Evolutionary conservation across 2,888 invertebrate genomes (phyloP), one percentile per base, ranked within the genome.

Genomic region (Ectemnius lituratus): DNA sequence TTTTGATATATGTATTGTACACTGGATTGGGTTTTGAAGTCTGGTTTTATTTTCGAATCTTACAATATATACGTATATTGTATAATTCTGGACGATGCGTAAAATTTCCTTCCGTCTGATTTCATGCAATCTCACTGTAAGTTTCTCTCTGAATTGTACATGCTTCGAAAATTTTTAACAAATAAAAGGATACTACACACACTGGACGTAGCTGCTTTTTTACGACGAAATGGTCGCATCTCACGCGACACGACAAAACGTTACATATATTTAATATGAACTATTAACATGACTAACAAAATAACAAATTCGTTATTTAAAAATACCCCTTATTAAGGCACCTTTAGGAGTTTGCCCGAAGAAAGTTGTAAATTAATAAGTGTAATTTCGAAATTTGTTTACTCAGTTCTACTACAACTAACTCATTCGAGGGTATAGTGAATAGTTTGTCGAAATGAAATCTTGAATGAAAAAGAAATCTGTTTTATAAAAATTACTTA

Each of bases 111-210:
- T 72, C 71, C 61, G 8, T 57, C 28, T 56, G 14, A 65, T 64
- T 61, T 59, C 64, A 27, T 67, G 57, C 67, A 74, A 63, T 65
- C 67, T 52, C 11, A 57, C 57, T 65, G 52, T 46, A 64, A 71
- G 47, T 72, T 71, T 37, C 37, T 37, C 63, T 68, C 61, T 61
- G 68, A 71, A 23, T 37, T 76, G 66, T 77, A 61, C 76, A 69
- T 66, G 64, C 16, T 69, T 73, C 69, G 28, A 28, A 77, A 69
- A 66, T 72, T 77, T 67, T 72, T 72, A 77, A 67, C 68, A 59
- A 67, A 76, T 76, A 69, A 77, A 77, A 76, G 65, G 65, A 67
- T 77, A 76, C 72, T 52, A 52, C 16, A 52, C 52, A 63, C 58
- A 59, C 72, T 77, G 72, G 72, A 76, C 49, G 61, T 73, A 76